Conservation (phyloP, 2,797 vertebrate genomes). For the Choloepus didactylus region DNA sequence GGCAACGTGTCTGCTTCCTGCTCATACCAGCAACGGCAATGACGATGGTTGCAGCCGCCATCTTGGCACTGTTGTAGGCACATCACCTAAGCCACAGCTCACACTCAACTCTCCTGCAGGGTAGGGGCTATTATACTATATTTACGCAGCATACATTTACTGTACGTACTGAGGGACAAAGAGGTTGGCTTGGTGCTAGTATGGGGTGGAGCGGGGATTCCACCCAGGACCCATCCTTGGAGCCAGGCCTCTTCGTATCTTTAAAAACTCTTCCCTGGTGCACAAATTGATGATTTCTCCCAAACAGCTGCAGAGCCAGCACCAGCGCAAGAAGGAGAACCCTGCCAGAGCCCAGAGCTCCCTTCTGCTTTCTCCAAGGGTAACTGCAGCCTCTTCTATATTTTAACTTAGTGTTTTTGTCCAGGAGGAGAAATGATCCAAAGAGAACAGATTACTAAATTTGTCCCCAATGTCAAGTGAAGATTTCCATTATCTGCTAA, state of each 20-base stretch:
- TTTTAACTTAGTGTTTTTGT: background rate
- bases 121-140: rapidly evolving
- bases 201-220: background rate
- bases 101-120: background rate
- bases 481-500: background rate
- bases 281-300: background rate
- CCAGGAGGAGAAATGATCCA: background rate
- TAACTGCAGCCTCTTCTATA: background rate
- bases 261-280: background rate
- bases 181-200: background rate
- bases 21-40: rapidly evolving
- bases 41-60: background rate
- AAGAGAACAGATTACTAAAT: background rate
- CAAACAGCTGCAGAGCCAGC: background rate
- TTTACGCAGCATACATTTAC: background rate
- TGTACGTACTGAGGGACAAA: background rate
- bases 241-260: background rate
- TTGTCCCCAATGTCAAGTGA: background rate
- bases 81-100: no score
- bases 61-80: background rate
- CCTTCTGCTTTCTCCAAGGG: background rate
- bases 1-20: background rate
- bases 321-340: rapidly evolving
- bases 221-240: background rate
- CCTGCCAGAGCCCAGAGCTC: no score